These are phyloP conservation scores for Abscondita cerata DNA, from an alignment of 2,888 invertebrate species.

Conservation along the genomic window DNA sequence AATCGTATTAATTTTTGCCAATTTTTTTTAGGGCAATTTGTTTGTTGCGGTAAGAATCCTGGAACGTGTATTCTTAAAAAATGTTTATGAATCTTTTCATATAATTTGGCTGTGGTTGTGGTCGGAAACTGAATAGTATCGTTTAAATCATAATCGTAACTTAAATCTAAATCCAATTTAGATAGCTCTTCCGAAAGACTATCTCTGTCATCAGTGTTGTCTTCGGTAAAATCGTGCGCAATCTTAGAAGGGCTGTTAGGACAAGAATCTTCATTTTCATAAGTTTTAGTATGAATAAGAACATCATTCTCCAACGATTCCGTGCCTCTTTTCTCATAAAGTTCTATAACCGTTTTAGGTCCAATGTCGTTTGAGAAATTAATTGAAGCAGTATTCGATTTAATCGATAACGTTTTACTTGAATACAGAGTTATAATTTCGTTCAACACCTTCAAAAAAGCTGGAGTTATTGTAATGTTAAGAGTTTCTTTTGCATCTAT, in stretches of 20 bases:
- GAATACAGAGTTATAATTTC: slow-evolving; percentile 56
- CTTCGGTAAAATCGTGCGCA: slow-evolving; percentile 43
- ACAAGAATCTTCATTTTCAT: slow-evolving; percentile 67
- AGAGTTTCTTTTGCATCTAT: slow-evolving; percentile 72
- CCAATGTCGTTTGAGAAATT: slow-evolving; percentile 71
- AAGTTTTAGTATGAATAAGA: slow-evolving; percentile 64
- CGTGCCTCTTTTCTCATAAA: slow-evolving; percentile 61
- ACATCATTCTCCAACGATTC: slow-evolving; percentile 58
- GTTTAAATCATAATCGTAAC: slow-evolving; percentile 54
- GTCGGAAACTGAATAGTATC: slow-evolving; percentile 59
- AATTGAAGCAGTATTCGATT: slow-evolving; percentile 55
- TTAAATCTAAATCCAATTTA: slow-evolving; percentile 38
- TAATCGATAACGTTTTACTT: slow-evolving; percentile 56
- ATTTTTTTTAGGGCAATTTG: slow-evolving; percentile 70
- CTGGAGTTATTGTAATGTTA: slow-evolving; percentile 73
- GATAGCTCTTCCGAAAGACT: slow-evolving; percentile 43
- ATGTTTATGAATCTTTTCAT: slow-evolving; percentile 70
- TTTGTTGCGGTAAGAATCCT: slow-evolving; percentile 68
- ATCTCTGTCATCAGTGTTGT: slow-evolving; percentile 52
- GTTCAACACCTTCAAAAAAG: slow-evolving; percentile 63
- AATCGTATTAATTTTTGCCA: slow-evolving; percentile 70
- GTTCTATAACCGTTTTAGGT: slow-evolving; percentile 65
- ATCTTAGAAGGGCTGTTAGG: slow-evolving; percentile 65
- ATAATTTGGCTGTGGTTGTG: slow-evolving; percentile 64
- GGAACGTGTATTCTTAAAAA: slow-evolving; percentile 70